Conservation (phyloP, 2,113 vertebrate species). For the Barbus barbus region DNA sequence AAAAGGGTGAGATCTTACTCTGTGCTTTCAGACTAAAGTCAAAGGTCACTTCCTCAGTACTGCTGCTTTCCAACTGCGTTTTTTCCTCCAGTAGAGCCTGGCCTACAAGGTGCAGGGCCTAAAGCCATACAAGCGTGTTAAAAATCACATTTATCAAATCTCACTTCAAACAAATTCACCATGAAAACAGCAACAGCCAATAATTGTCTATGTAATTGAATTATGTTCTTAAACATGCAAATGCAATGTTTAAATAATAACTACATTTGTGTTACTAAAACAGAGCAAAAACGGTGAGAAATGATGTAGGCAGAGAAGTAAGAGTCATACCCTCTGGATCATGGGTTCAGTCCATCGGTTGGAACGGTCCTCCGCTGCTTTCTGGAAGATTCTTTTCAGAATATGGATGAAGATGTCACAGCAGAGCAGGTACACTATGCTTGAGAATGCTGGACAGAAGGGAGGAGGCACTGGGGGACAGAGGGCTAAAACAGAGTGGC, state of each 20-base stretch:
- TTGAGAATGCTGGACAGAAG: slow-evolving; percentile 86
- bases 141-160: neutral
- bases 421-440: slow-evolving; percentile 81
- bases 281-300: neutral
- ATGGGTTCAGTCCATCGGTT: slow-evolving; percentile 94
- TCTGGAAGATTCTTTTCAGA: slow-evolving; percentile 85
- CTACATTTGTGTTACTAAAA: neutral
- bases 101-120: slow-evolving; percentile 92
- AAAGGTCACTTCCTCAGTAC: slow-evolving; percentile 90
- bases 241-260: neutral
- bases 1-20: slow-evolving; percentile 74
- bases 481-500: slow-evolving; percentile 75
- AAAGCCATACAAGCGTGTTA: neutral
- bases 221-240: neutral
- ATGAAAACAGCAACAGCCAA: neutral
- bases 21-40: slow-evolving; percentile 95
- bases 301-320: neutral
- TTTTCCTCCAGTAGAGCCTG: slow-evolving; percentile 93
- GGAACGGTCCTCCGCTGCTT: slow-evolving; percentile 81
- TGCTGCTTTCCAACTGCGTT: slow-evolving; percentile 81
- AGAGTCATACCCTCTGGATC: slow-evolving; percentile 86
- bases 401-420: slow-evolving; percentile 90
- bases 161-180: neutral
- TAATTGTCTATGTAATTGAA: neutral
- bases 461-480: slow-evolving; percentile 86